A percentile compares a stretch with the other conserved stretches of the same genome.
Conservation (phyloP, 2,888 invertebrate species). For the Sphecodes monilicornis region DNA sequence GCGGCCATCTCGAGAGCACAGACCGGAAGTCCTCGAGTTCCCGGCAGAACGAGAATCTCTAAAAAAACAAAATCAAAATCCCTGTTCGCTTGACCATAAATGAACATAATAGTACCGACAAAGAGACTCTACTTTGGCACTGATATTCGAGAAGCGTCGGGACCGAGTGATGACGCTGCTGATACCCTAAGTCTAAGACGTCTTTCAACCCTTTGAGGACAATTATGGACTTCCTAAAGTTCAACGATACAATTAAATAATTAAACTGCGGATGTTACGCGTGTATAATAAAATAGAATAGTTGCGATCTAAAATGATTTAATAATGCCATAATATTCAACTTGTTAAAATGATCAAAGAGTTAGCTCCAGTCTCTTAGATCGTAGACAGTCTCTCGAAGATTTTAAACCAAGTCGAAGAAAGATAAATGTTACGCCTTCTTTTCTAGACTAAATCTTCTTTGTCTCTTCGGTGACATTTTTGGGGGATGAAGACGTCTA, state of each 20-base stretch:
- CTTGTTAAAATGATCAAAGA: not conserved
- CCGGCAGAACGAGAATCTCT: not conserved
- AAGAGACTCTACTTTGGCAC: constrained; percentile 58
- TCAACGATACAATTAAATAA: not conserved
- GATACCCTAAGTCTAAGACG: not conserved
- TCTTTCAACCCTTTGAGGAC: not conserved
- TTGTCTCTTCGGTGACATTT: no score
- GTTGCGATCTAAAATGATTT: no score
- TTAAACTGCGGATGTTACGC: not conserved
- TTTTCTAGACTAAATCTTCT: no score
- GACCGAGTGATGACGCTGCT: constrained; percentile 25
- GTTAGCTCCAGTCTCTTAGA: not conserved
- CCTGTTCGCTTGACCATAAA: not conserved
- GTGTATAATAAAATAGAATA: not conserved
- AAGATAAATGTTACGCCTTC: no score
- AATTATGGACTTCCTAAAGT: not conserved
- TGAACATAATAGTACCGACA: not conserved
- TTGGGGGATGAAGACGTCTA: no score
- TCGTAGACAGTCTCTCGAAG: no score
- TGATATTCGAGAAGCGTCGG: constrained; percentile 37
- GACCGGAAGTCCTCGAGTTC: not conserved
- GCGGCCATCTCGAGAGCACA: not conserved
- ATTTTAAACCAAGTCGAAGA: not conserved
- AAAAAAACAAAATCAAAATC: not conserved
- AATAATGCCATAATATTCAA: not conserved